These are phyloP conservation scores for Papilio elwesi DNA, from an alignment of 2,888 invertebrate species.

Conservation along the genomic window DNA sequence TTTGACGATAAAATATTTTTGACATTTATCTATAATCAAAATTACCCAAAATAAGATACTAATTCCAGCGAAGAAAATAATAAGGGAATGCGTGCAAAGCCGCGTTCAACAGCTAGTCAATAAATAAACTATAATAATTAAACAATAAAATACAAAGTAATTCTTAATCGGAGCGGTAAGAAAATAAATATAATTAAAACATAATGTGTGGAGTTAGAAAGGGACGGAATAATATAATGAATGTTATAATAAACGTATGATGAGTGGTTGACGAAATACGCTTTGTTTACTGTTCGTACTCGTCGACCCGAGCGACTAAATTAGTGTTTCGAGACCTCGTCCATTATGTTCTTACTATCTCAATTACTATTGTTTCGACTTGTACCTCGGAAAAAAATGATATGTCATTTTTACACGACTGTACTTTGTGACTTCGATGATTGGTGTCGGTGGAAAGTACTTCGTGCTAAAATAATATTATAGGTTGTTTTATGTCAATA, in stretches of 20 bases:
- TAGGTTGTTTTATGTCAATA: too few species aligned
- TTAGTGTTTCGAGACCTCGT: slow-evolving; percentile 32
- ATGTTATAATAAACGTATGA: slow-evolving; percentile 50
- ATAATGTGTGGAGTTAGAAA: background rate
- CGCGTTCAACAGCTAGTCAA: too few species aligned
- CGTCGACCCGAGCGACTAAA: slow-evolving; percentile 64
- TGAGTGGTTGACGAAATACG: slow-evolving; percentile 73
- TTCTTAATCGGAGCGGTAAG: too few species aligned
- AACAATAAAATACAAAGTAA: too few species aligned
- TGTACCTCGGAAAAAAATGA: slow-evolving; percentile 7
- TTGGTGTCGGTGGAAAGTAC: background rate
- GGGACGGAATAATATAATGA: slow-evolving; percentile 1
- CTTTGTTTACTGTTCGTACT: slow-evolving; percentile 44
- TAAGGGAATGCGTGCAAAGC: too few species aligned
- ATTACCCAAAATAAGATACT: too few species aligned
- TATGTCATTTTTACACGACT: slow-evolving; percentile 3
- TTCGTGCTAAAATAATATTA: background rate
- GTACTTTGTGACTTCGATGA: background rate
- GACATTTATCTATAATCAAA: too few species aligned
- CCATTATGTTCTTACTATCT: slow-evolving; percentile 23
- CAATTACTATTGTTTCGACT: slow-evolving; percentile 27
- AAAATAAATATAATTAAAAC: too few species aligned
- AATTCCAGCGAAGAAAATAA: too few species aligned
- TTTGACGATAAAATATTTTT: too few species aligned
- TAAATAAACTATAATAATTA: too few species aligned